Conservation (phyloP, 2,113 vertebrate species). For the Sprattus sprattus region DNA sequence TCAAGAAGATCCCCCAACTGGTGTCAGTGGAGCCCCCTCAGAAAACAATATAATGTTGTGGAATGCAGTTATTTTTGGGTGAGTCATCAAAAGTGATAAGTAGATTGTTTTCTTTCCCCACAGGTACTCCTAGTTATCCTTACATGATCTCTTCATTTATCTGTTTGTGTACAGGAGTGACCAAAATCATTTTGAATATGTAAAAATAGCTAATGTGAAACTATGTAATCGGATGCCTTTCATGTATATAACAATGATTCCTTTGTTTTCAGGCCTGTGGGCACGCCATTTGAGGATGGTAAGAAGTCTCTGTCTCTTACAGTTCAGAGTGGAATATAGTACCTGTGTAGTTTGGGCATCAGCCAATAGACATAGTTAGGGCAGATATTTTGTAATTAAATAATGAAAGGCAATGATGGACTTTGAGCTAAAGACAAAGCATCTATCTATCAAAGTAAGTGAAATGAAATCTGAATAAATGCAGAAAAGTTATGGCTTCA, state of each 20-base stretch:
- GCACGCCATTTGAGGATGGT: constrained; percentile 99
- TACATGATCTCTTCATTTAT: neutral
- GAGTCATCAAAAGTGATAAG: constrained; percentile 58
- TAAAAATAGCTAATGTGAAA: neutral
- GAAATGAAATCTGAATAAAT: neutral
- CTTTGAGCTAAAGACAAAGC: neutral
- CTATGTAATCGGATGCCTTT: neutral
- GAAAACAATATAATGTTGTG: constrained; percentile 99
- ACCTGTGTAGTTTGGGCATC: neutral
- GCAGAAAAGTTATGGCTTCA: neutral
- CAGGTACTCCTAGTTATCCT: neutral
- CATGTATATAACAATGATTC: neutral
- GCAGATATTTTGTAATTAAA: neutral
- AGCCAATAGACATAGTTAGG: neutral
- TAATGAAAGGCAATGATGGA: neutral
- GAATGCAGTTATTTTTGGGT: constrained; percentile 99
- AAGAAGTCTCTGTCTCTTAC: constrained; percentile 57
- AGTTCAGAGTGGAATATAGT: neutral
- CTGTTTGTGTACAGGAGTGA: no score
- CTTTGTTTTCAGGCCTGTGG: constrained; percentile 85
- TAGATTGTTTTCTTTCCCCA: neutral
- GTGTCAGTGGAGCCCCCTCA: constrained; percentile 96
- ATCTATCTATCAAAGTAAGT: neutral
- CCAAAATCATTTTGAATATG: no score
- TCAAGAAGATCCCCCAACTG: constrained; percentile 98